Percentiles rank a stretch among this genome's conserved stretches.
These are phyloP conservation scores for Schizotus pectinicornis DNA, from an alignment of 2,888 invertebrate species.

Conservation along the genomic window DNA sequence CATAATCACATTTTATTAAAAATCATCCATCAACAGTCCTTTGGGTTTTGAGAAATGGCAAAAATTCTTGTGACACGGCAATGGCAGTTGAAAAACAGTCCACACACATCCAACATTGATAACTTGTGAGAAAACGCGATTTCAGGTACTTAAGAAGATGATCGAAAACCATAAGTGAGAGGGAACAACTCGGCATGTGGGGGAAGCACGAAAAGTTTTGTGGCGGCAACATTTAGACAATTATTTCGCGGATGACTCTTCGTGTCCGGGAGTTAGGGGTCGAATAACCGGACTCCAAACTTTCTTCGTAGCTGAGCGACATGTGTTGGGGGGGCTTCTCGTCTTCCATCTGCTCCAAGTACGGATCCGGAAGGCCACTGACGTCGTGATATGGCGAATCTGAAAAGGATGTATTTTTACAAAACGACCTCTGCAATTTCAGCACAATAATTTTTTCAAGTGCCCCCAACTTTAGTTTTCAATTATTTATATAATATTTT, in stretches of 20 bases:
- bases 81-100: constrained; percentile 29
- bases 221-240: constrained; percentile 68
- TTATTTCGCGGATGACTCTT: constrained; percentile 92
- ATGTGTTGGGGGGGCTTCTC: constrained; percentile 86
- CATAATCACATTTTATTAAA: constrained; percentile 50
- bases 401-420: constrained; percentile 54
- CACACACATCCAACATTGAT: constrained; percentile 19
- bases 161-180: constrained; percentile 21
- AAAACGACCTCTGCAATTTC: neutral
- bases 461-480: neutral
- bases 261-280: constrained; percentile 92
- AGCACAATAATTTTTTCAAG: neutral
- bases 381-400: constrained; percentile 95
- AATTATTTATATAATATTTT: too few species aligned
- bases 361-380: constrained; percentile 88
- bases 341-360: constrained; percentile 80
- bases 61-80: constrained; percentile 25
- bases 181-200: neutral
- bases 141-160: constrained; percentile 46
- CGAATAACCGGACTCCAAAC: constrained; percentile 91
- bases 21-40: constrained; percentile 30
- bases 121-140: constrained; percentile 20
- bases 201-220: constrained; percentile 12
- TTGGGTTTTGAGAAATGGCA: constrained; percentile 35
- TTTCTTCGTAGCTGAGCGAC: constrained; percentile 91